Conservation (phyloP, 2,797 vertebrate species). For the Cottoperca gobio region DNA sequence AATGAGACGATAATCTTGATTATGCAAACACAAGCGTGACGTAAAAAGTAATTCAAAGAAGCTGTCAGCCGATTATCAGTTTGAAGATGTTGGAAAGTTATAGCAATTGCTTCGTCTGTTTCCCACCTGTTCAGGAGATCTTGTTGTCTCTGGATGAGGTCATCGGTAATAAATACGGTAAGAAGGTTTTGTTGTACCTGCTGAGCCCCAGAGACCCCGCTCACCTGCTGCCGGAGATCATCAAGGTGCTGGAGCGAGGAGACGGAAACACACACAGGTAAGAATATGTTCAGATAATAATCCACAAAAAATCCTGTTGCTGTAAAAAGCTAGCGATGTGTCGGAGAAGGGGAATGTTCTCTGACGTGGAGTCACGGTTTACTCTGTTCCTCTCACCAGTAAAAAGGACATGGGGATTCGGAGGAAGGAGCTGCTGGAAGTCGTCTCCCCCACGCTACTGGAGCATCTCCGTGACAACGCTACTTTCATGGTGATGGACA, state of each 20-base stretch:
- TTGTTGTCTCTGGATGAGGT: conserved; percentile 86
- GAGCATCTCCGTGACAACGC: conserved; percentile 87
- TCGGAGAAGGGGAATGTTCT: neutral
- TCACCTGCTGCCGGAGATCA: conserved; percentile 93
- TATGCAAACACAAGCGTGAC: neutral
- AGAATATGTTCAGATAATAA: too few species aligned
- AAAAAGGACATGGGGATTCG: conserved; percentile 91
- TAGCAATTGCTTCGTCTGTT: neutral
- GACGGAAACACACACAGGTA: conserved; percentile 93
- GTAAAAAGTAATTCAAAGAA: neutral
- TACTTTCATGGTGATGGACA: conserved; percentile 88
- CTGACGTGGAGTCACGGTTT: neutral
- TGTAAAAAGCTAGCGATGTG: neutral
- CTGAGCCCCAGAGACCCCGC: conserved; percentile 92
- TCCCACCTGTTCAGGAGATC: conserved; percentile 88
- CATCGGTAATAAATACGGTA: conserved; percentile 92
- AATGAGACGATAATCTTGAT: accelerated
- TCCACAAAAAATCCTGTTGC: neutral
- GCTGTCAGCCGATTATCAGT: neutral
- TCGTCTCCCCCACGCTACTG: conserved; percentile 88
- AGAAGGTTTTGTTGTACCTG: conserved; percentile 93
- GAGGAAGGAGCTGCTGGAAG: conserved; percentile 90
- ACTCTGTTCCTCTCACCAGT: conserved; percentile 70
- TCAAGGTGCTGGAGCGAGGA: conserved; percentile 89
- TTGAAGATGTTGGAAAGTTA: neutral